Evolutionary conservation across 2,113 vertebrate genomes (phyloP), one percentile per base, ranked within the genome.

Genomic region (Indicator maculatus): DNA sequence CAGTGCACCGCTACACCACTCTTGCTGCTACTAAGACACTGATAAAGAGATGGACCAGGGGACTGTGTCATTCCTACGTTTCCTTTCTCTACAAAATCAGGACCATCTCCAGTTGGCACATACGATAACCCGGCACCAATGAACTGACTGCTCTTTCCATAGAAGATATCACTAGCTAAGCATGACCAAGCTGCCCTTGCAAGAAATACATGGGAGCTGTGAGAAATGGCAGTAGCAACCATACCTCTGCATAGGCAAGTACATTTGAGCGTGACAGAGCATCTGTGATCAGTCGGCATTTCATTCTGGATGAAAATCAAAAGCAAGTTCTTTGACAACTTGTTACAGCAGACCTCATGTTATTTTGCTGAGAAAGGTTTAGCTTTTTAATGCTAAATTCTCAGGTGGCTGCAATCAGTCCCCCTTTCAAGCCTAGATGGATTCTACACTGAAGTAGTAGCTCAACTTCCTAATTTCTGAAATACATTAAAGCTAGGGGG

Each of bases 351-450:
- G 17, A 75, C 21, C 66, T 60, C 53, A n/a, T 0, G 1, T 11
- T 64, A 61, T 78, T 84, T 93, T 95, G 87, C 89, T 92, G 91
- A 82, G 89, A 89, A 71, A 81, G 28, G 44, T 93, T 87, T 86
- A 59, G 41, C 72, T 83, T 94, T 82, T 76, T 90, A 33, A 84
- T 86, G 77, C 61, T 75, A 78, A 92, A 69, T 87, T 91, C 44
- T 78, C 63, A 71, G 31, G 47, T 52, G 3, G 38, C 38, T 89
- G 70, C 65, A 75, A 64, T 86, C 61, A 67, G 86, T 53, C 79
- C 44, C 59, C 58, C 44, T 83, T 92, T 95, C 84, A 87, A 84
- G 71, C 73, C 28, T 39, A 45, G n/a, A 45, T 15, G 76, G 59
- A 58, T 91, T 73, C 72, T 70, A 64, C 63, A 60, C 52, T 14